Evolutionary conservation across 2,888 invertebrate species (phyloP).

Genomic region (Volucella inflata): DNA sequence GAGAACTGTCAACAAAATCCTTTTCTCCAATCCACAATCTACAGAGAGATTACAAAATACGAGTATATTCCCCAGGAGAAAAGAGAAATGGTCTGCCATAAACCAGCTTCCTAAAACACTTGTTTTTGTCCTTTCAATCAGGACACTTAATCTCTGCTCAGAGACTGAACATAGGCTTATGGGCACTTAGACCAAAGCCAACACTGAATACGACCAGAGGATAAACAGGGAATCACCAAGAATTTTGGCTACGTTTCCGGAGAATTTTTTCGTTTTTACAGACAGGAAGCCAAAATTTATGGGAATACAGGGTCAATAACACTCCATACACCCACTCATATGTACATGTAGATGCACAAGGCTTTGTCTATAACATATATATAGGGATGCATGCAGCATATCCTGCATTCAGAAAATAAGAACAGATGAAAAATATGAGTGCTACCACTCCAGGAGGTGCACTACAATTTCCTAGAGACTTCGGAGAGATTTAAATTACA

Average conservation of each 20-base stretch:
- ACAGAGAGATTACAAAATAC: constrained; percentile 34
- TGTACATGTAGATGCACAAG: constrained; percentile 7
- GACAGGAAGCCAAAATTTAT: constrained; percentile 54
- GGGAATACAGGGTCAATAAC: constrained; percentile 54
- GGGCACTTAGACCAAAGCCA: constrained; percentile 4
- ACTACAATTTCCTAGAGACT: constrained; percentile 71
- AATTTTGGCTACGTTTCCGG: constrained; percentile 55
- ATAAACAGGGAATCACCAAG: constrained; percentile 44
- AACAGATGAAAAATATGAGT: constrained; percentile 55
- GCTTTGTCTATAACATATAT: constrained; percentile 36
- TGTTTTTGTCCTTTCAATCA: constrained; percentile 61
- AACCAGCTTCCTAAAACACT: constrained; percentile 46
- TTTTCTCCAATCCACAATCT: neutral
- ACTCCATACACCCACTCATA: constrained; percentile 64
- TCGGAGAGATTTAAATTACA: constrained; percentile 74
- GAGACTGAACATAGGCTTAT: constrained; percentile 57
- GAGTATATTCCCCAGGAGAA: constrained; percentile 4
- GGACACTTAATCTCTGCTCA: constrained; percentile 56
- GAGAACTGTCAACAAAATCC: constrained; percentile 34
- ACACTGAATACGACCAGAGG: constrained; percentile 25
- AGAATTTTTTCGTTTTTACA: constrained; percentile 33
- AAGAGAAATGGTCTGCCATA: constrained; percentile 51
- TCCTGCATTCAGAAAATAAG: constrained; percentile 36
- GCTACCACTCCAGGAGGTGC: constrained; percentile 37
- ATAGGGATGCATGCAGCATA: constrained; percentile 67